phyloP scores from a whole-genome alignment of 2,888 invertebrate species.

The Iselma pallidipennis region DNA sequence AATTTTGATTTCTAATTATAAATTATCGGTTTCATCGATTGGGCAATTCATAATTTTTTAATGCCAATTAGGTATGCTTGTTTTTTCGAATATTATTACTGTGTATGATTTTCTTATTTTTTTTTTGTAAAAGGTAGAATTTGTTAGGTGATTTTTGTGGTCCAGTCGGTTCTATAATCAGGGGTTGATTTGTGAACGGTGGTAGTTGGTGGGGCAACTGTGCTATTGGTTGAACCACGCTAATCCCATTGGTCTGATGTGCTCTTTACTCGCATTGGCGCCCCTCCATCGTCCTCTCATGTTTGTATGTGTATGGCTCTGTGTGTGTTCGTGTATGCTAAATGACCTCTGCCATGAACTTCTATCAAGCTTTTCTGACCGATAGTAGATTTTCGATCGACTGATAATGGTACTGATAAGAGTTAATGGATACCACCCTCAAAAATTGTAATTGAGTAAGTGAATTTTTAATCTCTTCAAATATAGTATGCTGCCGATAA shows the following conservation, averaged over 20 bases:
- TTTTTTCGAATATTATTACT: too few species aligned
- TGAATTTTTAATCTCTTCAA: not conserved
- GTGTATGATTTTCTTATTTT: too few species aligned
- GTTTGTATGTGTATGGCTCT: not conserved
- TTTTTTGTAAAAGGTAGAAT: too few species aligned
- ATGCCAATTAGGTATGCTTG: too few species aligned
- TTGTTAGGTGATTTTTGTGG: not conserved
- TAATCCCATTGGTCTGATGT: slow-evolving; percentile 47
- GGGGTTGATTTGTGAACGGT: slow-evolving; percentile 47
- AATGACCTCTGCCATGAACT: slow-evolving; percentile 38
- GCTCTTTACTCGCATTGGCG: slow-evolving; percentile 48
- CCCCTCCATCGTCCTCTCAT: slow-evolving; percentile 34
- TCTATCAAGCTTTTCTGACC: not conserved
- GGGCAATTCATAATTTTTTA: too few species aligned
- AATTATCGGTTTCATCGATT: too few species aligned
- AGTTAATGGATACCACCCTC: too few species aligned
- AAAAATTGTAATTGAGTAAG: not conserved
- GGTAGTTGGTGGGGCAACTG: slow-evolving; percentile 45
- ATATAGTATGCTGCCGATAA: not conserved
- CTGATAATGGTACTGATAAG: not conserved
- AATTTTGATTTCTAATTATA: too few species aligned
- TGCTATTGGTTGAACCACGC: slow-evolving; percentile 47
- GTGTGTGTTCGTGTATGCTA: not conserved
- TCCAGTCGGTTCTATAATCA: slow-evolving; percentile 6
- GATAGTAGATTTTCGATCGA: not conserved